phyloP scores from a whole-genome alignment of 1,140 invertebrate species.

The Cotesia vestalis region DNA sequence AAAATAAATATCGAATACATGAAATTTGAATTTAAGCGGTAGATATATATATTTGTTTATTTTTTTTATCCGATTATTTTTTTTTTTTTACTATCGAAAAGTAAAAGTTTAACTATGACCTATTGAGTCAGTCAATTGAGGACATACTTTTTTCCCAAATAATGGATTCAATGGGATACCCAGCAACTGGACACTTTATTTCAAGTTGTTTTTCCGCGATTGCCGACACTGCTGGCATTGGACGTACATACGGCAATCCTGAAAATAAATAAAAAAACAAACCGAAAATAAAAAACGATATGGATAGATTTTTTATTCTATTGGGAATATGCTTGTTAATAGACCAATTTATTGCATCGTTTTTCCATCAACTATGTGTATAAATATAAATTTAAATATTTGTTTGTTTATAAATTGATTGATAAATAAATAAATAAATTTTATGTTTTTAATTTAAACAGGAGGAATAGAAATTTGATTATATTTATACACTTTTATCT shows the following conservation, averaged over 20 bases:
- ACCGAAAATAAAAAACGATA: too few species aligned
- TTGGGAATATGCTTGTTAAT: too few species aligned
- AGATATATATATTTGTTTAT: too few species aligned
- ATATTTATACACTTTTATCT: too few species aligned
- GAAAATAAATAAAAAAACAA: slow-evolving; percentile 34
- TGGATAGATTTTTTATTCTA: neutral
- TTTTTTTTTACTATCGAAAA: neutral
- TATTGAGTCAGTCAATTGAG: slow-evolving; percentile 9
- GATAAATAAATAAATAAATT: too few species aligned
- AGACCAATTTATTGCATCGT: slow-evolving; percentile 18
- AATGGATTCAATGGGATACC: slow-evolving; percentile 74
- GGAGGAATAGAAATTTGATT: too few species aligned
- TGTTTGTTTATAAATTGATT: neutral
- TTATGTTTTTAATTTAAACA: too few species aligned
- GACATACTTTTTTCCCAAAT: slow-evolving; percentile 74
- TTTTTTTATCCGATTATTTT: too few species aligned
- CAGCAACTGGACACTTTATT: slow-evolving; percentile 76
- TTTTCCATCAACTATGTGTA: neutral
- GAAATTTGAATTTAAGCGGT: neutral
- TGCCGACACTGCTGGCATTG: slow-evolving; percentile 74
- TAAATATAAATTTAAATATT: too few species aligned
- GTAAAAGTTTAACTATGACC: neutral
- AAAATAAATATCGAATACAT: slow-evolving; percentile 26
- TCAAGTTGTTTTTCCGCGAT: slow-evolving; percentile 73
- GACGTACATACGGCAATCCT: slow-evolving; percentile 75